Percentiles rank a stretch among this genome's conserved stretches.
Conservation (phyloP, 2,888 invertebrate genomes). For the Microctonus brassicae region DNA sequence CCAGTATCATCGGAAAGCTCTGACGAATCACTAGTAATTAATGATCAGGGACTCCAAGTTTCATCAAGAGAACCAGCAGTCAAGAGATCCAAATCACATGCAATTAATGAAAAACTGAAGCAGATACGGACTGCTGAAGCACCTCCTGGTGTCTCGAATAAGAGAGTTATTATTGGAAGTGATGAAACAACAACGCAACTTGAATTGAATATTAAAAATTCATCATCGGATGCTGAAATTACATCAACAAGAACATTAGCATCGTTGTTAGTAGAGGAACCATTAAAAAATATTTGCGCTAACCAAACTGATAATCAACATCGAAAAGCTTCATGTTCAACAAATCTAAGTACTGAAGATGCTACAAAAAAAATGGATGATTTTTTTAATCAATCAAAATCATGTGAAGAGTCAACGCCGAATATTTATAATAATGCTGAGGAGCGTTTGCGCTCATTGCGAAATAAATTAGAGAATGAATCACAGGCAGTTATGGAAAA, state of each 20-base stretch:
- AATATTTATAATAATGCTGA: slow-evolving; percentile 39
- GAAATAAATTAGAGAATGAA: slow-evolving; percentile 2
- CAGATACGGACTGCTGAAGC: no score
- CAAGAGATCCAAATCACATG: no score
- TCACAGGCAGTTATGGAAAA: neutral
- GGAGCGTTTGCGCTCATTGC: slow-evolving; percentile 34
- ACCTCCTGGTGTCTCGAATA: no score
- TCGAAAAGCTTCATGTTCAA: neutral
- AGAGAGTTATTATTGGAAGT: no score
- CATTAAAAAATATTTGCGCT: no score
- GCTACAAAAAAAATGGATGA: neutral
- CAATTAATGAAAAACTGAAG: no score
- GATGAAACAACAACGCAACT: no score
- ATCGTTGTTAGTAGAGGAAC: no score
- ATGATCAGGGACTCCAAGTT: neutral
- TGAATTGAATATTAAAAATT: no score
- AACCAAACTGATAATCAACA: no score
- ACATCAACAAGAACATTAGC: no score
- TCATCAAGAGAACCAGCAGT: neutral
- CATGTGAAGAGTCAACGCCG: slow-evolving; percentile 8
- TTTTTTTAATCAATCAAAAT: slow-evolving; percentile 16
- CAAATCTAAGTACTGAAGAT: neutral
- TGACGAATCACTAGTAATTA: neutral
- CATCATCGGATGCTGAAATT: no score
- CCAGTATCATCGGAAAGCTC: neutral